phyloP scores from a whole-genome alignment of 2,797 vertebrate genomes.

The Crenuchus spilurus region DNA sequence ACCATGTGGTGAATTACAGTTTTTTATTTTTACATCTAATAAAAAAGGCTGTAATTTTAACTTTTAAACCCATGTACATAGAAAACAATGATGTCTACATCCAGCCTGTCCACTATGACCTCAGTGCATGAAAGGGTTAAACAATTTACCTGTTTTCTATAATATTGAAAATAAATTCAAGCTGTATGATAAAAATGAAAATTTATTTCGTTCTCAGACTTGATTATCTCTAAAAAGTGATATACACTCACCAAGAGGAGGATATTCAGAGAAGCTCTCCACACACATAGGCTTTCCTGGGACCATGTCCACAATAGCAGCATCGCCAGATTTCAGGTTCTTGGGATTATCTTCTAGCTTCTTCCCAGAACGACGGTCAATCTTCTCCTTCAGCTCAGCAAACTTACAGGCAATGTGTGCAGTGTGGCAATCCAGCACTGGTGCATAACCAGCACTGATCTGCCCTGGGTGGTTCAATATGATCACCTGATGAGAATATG shows the following conservation, averaged over 20 bases:
- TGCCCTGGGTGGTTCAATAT: conserved; percentile 95
- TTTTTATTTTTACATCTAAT: too few species aligned
- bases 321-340: conserved; percentile 90
- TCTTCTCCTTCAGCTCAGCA: conserved; percentile 93
- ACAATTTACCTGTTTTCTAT: too few species aligned
- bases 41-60: too few species aligned
- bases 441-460: conserved; percentile 92
- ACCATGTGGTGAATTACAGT: too few species aligned
- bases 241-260: conserved; percentile 88
- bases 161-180: too few species aligned
- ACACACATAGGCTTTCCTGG: conserved; percentile 95
- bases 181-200: too few species aligned
- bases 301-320: conserved; percentile 93
- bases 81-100: too few species aligned
- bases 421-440: conserved; percentile 93
- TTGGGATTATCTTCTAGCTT: conserved; percentile 94
- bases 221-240: too few species aligned
- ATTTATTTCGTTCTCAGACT: background rate
- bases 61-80: too few species aligned
- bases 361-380: conserved; percentile 92
- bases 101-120: too few species aligned
- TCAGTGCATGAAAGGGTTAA: too few species aligned
- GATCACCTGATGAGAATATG: conserved; percentile 79
- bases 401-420: conserved; percentile 94
- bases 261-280: conserved; percentile 94